These are phyloP conservation scores for Masticophis lateralis DNA, from an alignment of 2,797 vertebrate genomes.

Conservation along the genomic window DNA sequence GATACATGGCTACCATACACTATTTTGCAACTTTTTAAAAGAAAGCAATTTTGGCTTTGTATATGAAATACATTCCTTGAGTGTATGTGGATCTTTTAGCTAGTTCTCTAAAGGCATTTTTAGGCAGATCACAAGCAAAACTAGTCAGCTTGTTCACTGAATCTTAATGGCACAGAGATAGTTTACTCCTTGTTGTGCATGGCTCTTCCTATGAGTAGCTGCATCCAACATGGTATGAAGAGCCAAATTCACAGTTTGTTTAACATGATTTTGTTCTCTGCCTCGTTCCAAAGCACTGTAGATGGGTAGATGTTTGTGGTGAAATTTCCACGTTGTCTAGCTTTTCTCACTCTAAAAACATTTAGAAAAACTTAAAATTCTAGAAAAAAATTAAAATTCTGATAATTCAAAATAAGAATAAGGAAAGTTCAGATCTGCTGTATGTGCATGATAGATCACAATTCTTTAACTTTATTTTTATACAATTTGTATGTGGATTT, in stretches of 20 bases:
- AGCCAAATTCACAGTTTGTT: not conserved
- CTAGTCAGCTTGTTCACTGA: not conserved
- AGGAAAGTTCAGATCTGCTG: not conserved
- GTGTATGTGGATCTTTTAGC: not conserved
- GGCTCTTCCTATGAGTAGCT: not conserved
- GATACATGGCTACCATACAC: not conserved
- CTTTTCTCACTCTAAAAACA: not conserved
- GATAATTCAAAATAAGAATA: not conserved
- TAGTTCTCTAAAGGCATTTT: not conserved
- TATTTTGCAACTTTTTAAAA: not conserved
- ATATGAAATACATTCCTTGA: not conserved
- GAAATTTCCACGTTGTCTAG: not conserved
- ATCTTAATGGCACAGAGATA: not conserved
- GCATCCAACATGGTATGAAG: not conserved
- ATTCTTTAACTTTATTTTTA: not conserved
- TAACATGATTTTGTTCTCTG: not conserved
- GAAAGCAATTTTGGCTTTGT: not conserved
- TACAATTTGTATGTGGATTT: not conserved
- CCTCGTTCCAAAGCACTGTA: not conserved
- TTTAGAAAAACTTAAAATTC: not conserved
- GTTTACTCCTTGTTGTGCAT: not conserved
- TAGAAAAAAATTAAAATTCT: no score
- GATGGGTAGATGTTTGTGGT: not conserved
- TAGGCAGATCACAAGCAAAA: not conserved
- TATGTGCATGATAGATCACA: not conserved